Evolutionary conservation across 2,797 vertebrate species (phyloP), one percentile per base, ranked within the genome.

Genomic region (Rhyacichthys aspro): DNA sequence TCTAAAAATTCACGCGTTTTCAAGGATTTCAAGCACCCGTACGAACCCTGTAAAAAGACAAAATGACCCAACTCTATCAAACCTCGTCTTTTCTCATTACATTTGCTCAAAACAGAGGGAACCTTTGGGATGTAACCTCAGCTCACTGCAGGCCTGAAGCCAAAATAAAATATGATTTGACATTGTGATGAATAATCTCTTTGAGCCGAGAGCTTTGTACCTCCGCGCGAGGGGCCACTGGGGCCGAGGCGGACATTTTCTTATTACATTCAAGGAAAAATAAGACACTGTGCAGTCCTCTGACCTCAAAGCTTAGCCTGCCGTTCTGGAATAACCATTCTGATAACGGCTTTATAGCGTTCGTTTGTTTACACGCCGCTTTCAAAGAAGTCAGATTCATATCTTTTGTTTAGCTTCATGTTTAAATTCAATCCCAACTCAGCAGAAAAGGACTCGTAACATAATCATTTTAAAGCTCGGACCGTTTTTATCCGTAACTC

Each of bases 121-220:
- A 58, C 67, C 53, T 44, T 38, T 8, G 61, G 61, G 61, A 72
- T 68, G 66, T 45, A 19, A 70, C 36, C 28, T 67, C 9, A 43
- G 16, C 53, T 67, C 38, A 28, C 36, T 52, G 23, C 55, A 28
- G 7, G 39, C 32, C 43, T 41, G 37, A n/a, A 36, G 19, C 41
- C 1, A 7, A 39, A 46, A 43, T 62, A 36, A 56, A 70, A 67
- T 61, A 33, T 39, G 33, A 59, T 54, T 55, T 73, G 59, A 63
- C 41, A 12, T 14, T 37, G 54, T 54, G 52, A 68, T 59, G 59
- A 75, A 70, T 70, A 18, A 62, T 37, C 37, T 37, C 52, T 39
- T 11, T 33, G 46, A n/a, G 14, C 28, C 3, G 7, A 3, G 23
- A n/a, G 45, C 45, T 47, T 47, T 47, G 45, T 32, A 8, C 7